Evolutionary conservation across 1,140 invertebrate species (phyloP), one percentile per base, ranked within the genome.

Genomic region (Mya arenaria): DNA sequence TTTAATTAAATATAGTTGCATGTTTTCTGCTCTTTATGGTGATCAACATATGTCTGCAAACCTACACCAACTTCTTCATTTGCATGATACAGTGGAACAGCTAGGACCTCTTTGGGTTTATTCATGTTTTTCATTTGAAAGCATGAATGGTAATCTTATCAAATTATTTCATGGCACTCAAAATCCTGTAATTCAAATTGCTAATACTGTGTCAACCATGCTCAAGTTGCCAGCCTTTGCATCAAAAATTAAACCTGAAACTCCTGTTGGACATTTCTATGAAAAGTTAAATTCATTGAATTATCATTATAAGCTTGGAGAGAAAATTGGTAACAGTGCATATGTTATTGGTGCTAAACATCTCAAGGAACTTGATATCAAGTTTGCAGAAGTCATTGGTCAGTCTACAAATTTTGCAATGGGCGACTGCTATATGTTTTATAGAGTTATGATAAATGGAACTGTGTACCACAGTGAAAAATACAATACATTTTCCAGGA

Each of bases 61-160:
- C 37, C n/a, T 79, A 17, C 75, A 79, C 41, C 74, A 78, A 32
- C 3, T 78, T 48, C 36, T 78, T 1, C 62, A 78, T 78, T 6
- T 79, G 37, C 58, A 41, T 34, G 75, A 68, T 23, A 68, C 62
- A 34, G 75, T 79, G 25, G n/a, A 41, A 37, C 62, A 68, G 30
- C 60, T 69, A 28, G 75, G 75, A 66, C 75, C 75, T 23, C 75
- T 79, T 55, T 79, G 75, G 44, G 75, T 79, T 3, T 68, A 79
- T 34, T 79, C 75, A 13, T 79, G 75, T 41, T 69, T 68, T 58
- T 68, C 75, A 36, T 68, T 79, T 79, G 63, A 79, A 69, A 79
- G 75, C 68, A 32, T 66, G 10, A 72, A 79, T 34, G 75, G 63
- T 13, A 52, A 55, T 34, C 75, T 79, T 66, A 32, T 78, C 8